Evolutionary conservation across 2,113 vertebrate genomes (phyloP).

Genomic region (Rousettus leschenaultii): DNA sequence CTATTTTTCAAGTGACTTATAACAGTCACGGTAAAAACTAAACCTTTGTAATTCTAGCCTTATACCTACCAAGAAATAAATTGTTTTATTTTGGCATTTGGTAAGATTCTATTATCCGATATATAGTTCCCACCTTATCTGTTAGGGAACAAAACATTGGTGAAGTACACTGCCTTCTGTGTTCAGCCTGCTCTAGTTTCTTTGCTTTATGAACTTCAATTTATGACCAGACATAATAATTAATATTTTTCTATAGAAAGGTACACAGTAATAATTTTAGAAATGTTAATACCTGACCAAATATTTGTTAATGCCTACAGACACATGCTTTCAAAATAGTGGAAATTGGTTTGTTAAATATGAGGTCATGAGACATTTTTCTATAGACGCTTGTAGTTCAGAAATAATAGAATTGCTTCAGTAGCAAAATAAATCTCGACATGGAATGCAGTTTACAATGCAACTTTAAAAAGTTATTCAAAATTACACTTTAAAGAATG

Average conservation of each 20-base stretch:
- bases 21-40: conserved; percentile 4
- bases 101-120: background rate
- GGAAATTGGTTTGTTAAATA: conserved; percentile 60
- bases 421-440: conserved; percentile 52
- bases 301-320: background rate
- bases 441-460: background rate
- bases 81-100: background rate
- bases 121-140: rapidly evolving
- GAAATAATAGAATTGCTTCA: conserved; percentile 55
- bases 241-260: conserved; percentile 27
- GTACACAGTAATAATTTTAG: background rate
- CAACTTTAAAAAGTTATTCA: conserved; percentile 31
- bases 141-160: background rate
- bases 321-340: conserved; percentile 14
- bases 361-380: conserved; percentile 47
- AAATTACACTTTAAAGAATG: conserved; percentile 43
- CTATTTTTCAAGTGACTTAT: conserved; percentile 71
- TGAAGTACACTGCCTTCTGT: background rate
- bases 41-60: conserved; percentile 65
- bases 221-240: background rate
- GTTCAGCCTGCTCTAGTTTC: rapidly evolving
- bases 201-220: background rate
- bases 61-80: conserved; percentile 20
- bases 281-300: background rate
- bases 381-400: background rate